phyloP scores from a whole-genome alignment of 1,140 invertebrate genomes.

The Dreissena polymorpha region DNA sequence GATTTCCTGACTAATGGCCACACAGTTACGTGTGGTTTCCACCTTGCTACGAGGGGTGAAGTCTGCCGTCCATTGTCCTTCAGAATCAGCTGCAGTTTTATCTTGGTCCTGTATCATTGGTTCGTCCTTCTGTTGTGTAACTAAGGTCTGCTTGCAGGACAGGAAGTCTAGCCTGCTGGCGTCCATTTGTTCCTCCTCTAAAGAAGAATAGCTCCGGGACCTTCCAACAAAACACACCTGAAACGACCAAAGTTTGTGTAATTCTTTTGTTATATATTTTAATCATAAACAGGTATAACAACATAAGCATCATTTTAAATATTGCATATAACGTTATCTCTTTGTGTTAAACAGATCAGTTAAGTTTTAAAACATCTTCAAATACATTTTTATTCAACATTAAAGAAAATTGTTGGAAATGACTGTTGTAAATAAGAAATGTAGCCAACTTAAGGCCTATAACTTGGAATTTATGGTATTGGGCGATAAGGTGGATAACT shows the following conservation, averaged over 20 bases:
- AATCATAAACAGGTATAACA: background rate
- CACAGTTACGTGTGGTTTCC: constrained; percentile 92
- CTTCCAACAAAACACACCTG: constrained; percentile 88
- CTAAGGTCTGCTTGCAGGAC: constrained; percentile 18
- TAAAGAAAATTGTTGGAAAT: background rate
- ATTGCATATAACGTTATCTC: background rate
- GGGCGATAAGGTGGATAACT: no score
- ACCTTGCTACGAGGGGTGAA: constrained; percentile 84
- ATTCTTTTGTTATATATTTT: no score
- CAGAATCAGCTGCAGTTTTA: background rate
- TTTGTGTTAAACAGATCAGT: no score
- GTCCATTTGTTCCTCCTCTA: constrained; percentile 65
- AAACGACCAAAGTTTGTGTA: constrained; percentile 21
- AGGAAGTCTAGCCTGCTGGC: constrained; percentile 65
- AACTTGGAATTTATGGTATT: no score
- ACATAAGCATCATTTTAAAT: background rate
- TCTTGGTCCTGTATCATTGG: no score
- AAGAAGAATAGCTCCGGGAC: constrained; percentile 78
- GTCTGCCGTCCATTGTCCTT: constrained; percentile 79
- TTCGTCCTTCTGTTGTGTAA: no score
- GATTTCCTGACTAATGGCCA: constrained; percentile 86
- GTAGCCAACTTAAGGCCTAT: no score
- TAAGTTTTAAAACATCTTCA: no score
- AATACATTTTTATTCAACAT: no score
- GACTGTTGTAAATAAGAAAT: no score